These are phyloP conservation scores for Ephydatia muelleri DNA, from an alignment of 37 sponge, comb jelly and placozoan genomes.

Conservation along the genomic window DNA sequence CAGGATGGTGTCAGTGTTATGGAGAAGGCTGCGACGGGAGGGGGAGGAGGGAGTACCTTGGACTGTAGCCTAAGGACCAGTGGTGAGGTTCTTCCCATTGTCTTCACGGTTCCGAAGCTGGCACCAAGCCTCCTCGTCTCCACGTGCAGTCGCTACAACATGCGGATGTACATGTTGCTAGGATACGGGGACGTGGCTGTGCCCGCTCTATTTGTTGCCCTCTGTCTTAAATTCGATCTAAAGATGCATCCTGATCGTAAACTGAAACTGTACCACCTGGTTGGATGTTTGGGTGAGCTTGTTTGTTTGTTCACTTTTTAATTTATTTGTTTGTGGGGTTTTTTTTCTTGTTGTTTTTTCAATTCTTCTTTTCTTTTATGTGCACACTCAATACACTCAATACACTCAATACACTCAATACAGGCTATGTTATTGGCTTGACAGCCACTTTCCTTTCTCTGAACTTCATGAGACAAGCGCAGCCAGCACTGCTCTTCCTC, in stretches of 20 bases:
- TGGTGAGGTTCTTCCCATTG: constrained; percentile 32
- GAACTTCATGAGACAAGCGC: constrained; percentile 53
- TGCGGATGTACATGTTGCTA: constrained; percentile 23
- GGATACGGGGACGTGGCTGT: constrained; percentile 84
- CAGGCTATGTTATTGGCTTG: constrained; percentile 78
- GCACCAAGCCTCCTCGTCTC: constrained; percentile 10
- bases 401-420: not conserved
- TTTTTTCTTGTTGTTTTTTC: not conserved
- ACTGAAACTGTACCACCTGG: constrained; percentile 20
- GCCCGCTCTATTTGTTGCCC: constrained; percentile 63
- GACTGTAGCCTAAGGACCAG: not conserved
- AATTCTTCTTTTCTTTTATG: not conserved
- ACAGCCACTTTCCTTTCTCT: constrained; percentile 63
- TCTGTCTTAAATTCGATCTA: constrained; percentile 56
- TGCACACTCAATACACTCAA: not conserved
- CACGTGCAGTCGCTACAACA: constrained; percentile 6
- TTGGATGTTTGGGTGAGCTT: constrained; percentile 42
- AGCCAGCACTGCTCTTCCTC: constrained; percentile 89
- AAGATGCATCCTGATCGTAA: constrained; percentile 3
- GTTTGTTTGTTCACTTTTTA: not conserved
- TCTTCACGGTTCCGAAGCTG: constrained; percentile 46
- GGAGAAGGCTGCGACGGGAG: constrained; percentile 81
- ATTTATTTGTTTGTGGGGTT: not conserved
- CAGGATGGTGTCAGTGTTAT: constrained; percentile 85
- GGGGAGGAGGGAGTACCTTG: not conserved